Conservation (phyloP, 2,888 invertebrate genomes). For the Rambutsinella grinnellia region DNA sequence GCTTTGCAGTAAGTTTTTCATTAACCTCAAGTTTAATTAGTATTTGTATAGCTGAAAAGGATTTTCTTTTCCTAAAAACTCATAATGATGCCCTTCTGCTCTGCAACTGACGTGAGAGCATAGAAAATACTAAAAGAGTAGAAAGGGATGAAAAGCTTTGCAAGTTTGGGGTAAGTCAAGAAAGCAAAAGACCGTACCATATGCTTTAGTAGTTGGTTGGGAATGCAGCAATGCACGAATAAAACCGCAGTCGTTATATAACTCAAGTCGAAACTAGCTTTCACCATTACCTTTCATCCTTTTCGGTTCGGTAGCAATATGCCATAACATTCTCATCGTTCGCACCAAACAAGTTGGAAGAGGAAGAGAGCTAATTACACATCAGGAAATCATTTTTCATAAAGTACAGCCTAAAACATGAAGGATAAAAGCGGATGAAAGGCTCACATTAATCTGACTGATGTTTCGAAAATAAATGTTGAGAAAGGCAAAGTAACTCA, state of each 20-base stretch:
- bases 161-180: too few species aligned
- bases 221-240: neutral
- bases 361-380: conserved; percentile 55
- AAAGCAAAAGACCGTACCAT: too few species aligned
- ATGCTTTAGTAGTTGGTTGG: neutral
- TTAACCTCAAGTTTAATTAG: conserved; percentile 53
- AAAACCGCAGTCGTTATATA: neutral
- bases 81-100: conserved; percentile 3
- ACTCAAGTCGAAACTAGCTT: neutral
- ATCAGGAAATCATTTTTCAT: conserved; percentile 57
- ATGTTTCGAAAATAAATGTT: neutral
- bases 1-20: conserved; percentile 28
- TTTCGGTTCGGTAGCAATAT: conserved; percentile 41
- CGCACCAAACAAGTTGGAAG: conserved; percentile 12
- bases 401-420: conserved; percentile 29
- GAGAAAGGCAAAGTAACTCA: neutral
- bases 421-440: neutral
- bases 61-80: neutral
- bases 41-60: conserved; percentile 44
- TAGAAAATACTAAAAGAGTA: neutral
- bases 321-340: conserved; percentile 11
- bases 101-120: conserved; percentile 50
- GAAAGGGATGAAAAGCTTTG: conserved; percentile 1
- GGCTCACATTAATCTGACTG: neutral
- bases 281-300: neutral